Evolutionary conservation across 2,113 vertebrate species (phyloP).

Genomic region (Oreocharis arfaki): DNA sequence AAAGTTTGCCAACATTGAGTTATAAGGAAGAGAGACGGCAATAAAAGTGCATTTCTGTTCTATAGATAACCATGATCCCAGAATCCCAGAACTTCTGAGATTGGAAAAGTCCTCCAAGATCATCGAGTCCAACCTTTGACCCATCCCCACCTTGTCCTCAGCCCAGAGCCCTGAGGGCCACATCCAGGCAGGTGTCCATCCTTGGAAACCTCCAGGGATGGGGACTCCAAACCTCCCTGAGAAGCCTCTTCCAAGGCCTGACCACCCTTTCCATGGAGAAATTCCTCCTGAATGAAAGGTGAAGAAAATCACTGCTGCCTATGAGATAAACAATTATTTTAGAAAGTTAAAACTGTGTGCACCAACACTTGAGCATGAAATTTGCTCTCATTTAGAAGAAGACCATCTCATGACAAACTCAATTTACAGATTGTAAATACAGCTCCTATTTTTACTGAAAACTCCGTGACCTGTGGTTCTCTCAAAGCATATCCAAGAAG

Average conservation of each 20-base stretch:
- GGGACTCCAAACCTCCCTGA: not conserved
- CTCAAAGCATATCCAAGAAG: not conserved
- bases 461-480: not conserved
- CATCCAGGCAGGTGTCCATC: fast-evolving
- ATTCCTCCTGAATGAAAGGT: not conserved
- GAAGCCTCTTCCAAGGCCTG: not conserved
- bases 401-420: not conserved
- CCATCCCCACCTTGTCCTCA: not conserved
- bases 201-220: not conserved
- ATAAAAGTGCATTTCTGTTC: not conserved
- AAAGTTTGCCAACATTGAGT: not conserved
- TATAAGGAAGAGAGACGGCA: not conserved
- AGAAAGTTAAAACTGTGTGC: not conserved
- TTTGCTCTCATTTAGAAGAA: not conserved
- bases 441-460: not conserved
- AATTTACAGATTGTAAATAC: not conserved
- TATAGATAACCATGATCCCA: not conserved
- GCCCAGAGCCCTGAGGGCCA: not conserved
- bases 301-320: not conserved
- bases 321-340: not conserved
- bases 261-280: fast-evolving
- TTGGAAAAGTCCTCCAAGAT: not conserved
- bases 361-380: not conserved
- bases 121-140: fast-evolving
- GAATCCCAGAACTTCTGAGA: not conserved